Percentiles rank a stretch among this genome's conserved stretches.
Conservation (phyloP, 2,888 invertebrate genomes). For the Nipponacmea schrenckii region DNA sequence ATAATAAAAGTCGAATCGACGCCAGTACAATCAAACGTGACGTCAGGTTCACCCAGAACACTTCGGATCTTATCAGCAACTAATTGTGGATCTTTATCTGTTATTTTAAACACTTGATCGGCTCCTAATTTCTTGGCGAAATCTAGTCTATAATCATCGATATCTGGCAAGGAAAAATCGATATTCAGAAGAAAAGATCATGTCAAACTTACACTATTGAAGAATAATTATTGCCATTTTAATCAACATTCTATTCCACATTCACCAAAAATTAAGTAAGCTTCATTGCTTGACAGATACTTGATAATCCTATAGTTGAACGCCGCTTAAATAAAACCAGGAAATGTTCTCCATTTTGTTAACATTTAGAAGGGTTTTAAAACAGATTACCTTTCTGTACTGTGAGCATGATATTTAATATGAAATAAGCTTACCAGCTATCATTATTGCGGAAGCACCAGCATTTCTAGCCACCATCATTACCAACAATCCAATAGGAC, state of each 20-base stretch:
- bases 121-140: conserved; percentile 65
- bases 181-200: not conserved
- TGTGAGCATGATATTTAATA: too few species aligned
- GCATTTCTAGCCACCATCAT: conserved; percentile 60
- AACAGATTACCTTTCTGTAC: too few species aligned
- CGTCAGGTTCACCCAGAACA: conserved; percentile 69
- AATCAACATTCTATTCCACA: too few species aligned
- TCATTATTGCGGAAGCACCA: conserved; percentile 56
- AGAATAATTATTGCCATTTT: too few species aligned
- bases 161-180: conserved; percentile 43
- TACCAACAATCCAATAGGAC: conserved; percentile 62
- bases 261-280: too few species aligned
- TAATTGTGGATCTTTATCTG: conserved; percentile 42
- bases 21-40: conserved; percentile 89
- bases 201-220: not conserved
- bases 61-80: conserved; percentile 45
- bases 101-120: conserved; percentile 54
- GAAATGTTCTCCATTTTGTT: too few species aligned
- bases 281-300: too few species aligned
- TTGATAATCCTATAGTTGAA: too few species aligned
- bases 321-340: too few species aligned
- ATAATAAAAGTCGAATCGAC: conserved; percentile 80
- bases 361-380: too few species aligned
- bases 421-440: conserved; percentile 54
- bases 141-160: conserved; percentile 57